Evolutionary conservation across 2,888 invertebrate species (phyloP).

Genomic region (Eubasilissa splendida): DNA sequence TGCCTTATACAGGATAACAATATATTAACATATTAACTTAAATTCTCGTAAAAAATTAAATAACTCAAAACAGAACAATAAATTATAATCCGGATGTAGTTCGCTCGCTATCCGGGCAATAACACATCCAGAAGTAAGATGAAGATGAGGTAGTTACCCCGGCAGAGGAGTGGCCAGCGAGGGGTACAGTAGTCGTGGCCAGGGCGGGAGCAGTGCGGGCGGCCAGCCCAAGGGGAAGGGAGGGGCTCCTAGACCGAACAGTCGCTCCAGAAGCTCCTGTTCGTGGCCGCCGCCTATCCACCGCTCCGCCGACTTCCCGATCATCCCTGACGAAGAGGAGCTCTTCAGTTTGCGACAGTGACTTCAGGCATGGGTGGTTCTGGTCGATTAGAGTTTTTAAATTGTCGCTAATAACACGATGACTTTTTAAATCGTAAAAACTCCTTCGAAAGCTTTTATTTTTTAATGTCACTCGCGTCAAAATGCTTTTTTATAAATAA

Average conservation of each 20-base stretch:
- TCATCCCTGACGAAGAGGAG: conserved; percentile 40
- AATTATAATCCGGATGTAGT: background rate
- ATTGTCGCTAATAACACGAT: no score
- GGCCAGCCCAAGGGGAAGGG: conserved; percentile 83
- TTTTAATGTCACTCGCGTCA: no score
- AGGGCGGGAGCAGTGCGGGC: conserved; percentile 82
- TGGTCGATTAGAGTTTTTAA: no score
- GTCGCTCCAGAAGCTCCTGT: conserved; percentile 62
- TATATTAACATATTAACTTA: no score
- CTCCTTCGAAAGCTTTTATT: no score
- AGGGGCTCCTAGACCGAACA: conserved; percentile 62
- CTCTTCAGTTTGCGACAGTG: no score
- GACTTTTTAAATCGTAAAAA: no score
- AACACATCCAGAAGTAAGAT: background rate
- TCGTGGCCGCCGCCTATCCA: conserved; percentile 62
- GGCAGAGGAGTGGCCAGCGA: conserved; percentile 81
- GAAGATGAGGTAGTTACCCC: conserved; percentile 74
- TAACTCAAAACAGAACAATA: no score
- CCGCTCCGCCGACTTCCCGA: conserved; percentile 65
- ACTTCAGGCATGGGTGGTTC: no score
- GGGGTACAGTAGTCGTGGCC: conserved; percentile 82
- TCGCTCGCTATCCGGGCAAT: background rate
- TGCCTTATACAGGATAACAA: no score
- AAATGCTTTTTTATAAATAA: no score
- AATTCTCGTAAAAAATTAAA: no score